A percentile compares a stretch with the other conserved stretches of the same genome.
These are phyloP conservation scores for Sesamia inferens DNA, from an alignment of 2,888 invertebrate species.

Conservation along the genomic window DNA sequence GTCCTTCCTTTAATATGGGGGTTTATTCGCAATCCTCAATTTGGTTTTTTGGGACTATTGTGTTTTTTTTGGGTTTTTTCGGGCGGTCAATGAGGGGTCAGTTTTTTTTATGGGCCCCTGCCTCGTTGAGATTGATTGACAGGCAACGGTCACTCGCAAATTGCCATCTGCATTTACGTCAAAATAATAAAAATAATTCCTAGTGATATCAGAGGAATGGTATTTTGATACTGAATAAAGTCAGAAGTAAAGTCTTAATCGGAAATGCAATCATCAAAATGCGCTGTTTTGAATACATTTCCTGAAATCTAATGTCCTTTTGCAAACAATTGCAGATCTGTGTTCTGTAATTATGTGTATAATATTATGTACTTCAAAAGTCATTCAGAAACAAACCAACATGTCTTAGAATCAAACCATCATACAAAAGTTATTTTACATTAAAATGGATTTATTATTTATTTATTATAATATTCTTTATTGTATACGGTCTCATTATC, in stretches of 20 bases:
- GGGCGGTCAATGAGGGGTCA: constrained; percentile 89
- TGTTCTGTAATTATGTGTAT: neutral
- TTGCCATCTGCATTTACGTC: constrained; percentile 76
- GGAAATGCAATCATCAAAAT: too few species aligned
- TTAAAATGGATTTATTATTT: constrained; percentile 28
- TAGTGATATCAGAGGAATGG: constrained; percentile 19
- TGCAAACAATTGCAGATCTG: neutral
- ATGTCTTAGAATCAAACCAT: neutral
- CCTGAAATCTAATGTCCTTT: neutral
- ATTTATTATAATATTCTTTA: constrained; percentile 50
- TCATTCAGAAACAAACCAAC: neutral
- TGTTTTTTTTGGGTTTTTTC: constrained; percentile 77
- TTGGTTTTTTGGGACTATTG: constrained; percentile 79
- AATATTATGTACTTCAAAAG: neutral
- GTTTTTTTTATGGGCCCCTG: constrained; percentile 80
- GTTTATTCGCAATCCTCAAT: constrained; percentile 79
- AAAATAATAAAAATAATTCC: constrained; percentile 67
- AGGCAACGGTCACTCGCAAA: constrained; percentile 86
- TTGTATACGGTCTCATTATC: constrained; percentile 49
- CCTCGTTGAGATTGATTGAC: constrained; percentile 85
- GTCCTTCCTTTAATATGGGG: constrained; percentile 78
- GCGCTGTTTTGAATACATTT: neutral
- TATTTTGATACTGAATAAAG: constrained; percentile 15
- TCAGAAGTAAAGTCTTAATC: neutral
- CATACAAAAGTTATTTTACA: constrained; percentile 3